Evolutionary conservation across 2,797 vertebrate species (phyloP).

Genomic region (Octomys mimax): DNA sequence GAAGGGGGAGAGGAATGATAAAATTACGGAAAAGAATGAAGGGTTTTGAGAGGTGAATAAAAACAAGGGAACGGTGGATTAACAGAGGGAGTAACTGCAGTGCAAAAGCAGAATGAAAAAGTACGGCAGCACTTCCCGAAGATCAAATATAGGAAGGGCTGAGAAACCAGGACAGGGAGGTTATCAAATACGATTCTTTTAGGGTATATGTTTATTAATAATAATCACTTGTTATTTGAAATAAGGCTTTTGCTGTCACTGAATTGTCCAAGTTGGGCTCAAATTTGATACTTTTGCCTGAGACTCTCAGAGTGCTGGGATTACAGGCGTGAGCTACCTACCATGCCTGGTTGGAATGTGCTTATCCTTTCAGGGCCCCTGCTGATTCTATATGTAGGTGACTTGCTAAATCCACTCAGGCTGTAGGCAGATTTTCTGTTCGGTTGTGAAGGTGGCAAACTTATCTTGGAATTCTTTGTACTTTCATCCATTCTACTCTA

Average conservation of each 20-base stretch:
- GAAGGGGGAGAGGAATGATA: conserved; percentile 25
- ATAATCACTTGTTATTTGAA: background rate
- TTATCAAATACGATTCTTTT: conserved; percentile 31
- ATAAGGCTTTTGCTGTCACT: background rate
- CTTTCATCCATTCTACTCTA: conserved; percentile 1
- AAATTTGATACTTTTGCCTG: background rate
- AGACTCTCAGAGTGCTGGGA: background rate
- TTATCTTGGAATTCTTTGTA: conserved; percentile 11
- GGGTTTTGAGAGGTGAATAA: background rate
- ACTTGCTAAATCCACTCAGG: background rate
- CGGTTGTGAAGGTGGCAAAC: background rate
- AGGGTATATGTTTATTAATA: conserved; percentile 22
- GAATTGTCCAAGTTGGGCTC: background rate
- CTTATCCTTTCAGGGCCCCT: background rate
- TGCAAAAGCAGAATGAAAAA: conserved; percentile 1
- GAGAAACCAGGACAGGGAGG: background rate
- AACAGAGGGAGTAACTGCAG: background rate
- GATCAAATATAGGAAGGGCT: background rate
- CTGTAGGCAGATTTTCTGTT: conserved; percentile 15
- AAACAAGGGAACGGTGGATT: background rate
- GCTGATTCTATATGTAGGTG: background rate
- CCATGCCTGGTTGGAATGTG: background rate
- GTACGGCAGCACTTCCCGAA: background rate
- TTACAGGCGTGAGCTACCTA: background rate
- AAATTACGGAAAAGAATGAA: conserved; percentile 38